A percentile compares a stretch with the other conserved stretches of the same genome.
These are phyloP conservation scores for Drosophila oshimai DNA, from an alignment of 1,140 invertebrate genomes.

Conservation along the genomic window DNA sequence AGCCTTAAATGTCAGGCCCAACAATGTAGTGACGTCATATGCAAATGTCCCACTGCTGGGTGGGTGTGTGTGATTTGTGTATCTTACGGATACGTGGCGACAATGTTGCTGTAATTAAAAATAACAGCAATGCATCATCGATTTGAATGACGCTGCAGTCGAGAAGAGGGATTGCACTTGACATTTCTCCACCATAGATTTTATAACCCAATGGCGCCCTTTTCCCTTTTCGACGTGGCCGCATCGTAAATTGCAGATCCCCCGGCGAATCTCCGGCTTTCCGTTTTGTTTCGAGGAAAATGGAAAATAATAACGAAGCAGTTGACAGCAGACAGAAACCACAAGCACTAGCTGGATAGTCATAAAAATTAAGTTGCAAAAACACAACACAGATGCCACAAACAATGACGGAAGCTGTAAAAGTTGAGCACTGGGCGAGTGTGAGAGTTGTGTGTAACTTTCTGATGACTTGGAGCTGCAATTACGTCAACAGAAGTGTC, in stretches of 20 bases:
- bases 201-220: constrained; percentile 65
- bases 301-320: constrained; percentile 49
- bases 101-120: constrained; percentile 70
- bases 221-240: constrained; percentile 51
- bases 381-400: constrained; percentile 45
- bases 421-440: constrained; percentile 39
- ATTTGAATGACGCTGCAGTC: constrained; percentile 59
- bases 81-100: constrained; percentile 42
- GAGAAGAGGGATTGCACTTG: constrained; percentile 58
- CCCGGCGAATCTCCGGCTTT: constrained; percentile 4
- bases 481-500: constrained; percentile 64
- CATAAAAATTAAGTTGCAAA: constrained; percentile 76
- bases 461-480: constrained; percentile 66
- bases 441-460: constrained; percentile 43
- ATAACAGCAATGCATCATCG: constrained; percentile 78
- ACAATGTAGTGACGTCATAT: constrained; percentile 66
- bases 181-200: constrained; percentile 69
- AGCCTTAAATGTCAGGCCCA: constrained; percentile 66
- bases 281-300: constrained; percentile 57
- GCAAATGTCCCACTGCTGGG: constrained; percentile 51
- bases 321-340: constrained; percentile 51
- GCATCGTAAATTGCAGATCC: constrained; percentile 30
- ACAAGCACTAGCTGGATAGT: constrained; percentile 44
- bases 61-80: constrained; percentile 19
- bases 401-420: constrained; percentile 64